Evolutionary conservation across 2,113 vertebrate genomes (phyloP).

Genomic region (Erythrocebus patas): DNA sequence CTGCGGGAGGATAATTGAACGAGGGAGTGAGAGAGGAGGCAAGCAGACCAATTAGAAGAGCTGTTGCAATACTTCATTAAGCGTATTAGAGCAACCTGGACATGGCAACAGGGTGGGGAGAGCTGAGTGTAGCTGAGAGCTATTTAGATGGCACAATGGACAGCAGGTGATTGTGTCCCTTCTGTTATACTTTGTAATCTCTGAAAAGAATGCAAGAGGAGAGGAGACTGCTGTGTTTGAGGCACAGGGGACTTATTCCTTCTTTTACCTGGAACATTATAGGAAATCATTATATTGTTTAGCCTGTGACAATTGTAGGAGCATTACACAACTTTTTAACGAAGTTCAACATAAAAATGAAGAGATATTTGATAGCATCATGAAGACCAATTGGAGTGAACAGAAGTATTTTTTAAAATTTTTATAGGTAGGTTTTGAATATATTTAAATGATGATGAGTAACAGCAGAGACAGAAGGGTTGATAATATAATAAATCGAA

Average conservation of each 20-base stretch:
- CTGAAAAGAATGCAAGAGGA: background rate
- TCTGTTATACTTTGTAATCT: background rate
- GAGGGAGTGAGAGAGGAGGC: background rate
- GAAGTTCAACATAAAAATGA: background rate
- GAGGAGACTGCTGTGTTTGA: background rate
- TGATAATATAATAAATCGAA: background rate
- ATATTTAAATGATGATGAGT: background rate
- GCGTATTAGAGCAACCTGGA: background rate
- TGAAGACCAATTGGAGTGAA: background rate
- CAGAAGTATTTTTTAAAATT: background rate
- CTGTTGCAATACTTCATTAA: background rate
- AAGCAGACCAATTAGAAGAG: background rate
- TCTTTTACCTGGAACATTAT: background rate
- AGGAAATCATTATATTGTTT: background rate
- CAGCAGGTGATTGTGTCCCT: background rate
- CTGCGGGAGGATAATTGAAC: background rate
- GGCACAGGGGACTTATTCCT: background rate
- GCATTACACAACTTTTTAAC: background rate
- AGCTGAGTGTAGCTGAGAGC: background rate
- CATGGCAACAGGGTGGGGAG: background rate
- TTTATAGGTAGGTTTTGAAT: background rate
- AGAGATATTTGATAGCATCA: background rate
- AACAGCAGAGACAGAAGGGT: background rate
- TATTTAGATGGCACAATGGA: background rate
- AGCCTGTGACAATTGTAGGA: background rate